Evolutionary conservation across 1,140 invertebrate genomes (phyloP), one percentile per base, ranked within the genome.

Genomic region (Heliconius congener): DNA sequence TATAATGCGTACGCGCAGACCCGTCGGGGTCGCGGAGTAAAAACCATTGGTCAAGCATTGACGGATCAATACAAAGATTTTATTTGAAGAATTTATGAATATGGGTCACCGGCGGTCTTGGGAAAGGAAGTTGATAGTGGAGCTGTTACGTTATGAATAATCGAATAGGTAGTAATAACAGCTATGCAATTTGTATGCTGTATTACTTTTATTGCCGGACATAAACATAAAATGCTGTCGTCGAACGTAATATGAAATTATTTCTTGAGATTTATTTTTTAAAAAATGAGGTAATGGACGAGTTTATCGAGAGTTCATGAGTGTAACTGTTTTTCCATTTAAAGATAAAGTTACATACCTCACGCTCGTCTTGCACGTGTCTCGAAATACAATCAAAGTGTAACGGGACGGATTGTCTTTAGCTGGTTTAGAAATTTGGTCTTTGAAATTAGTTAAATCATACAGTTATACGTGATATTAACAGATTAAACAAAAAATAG

Each of bases 41-140:
- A 91, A 82, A 78, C 87, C 88, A 92, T 94, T 93, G 91, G 91
- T 93, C 90, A 93, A 88, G 91, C 89, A 90, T 86, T 88, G 91
- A 88, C 85, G 85, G 84, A 88, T 88, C 86, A 89, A 88, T 81
- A 79, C 83, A 86, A 87, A 88, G 84, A 89, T 90, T 90, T 86
- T 83, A 80, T 84, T 81, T 85, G 82, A 87, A 83, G 82, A 78
- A 81, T 66, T 82, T 84, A 87, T 93, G 87, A 93, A 92, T 94
- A 89, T 93, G 87, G 92, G 92, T 94, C 92, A 94, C 57, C 76
- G 55, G 73, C 77, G 86, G 89, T 85, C 91, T 93, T 93, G 92
- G 90, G 92, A 93, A 93, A 92, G 92, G 92, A 93, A 91, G 85
- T 90, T 84, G 79, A 83, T 74, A 76, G 71, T 70, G 52, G 46